These are phyloP conservation scores for Gymnoscelis rufifasciata DNA, from an alignment of 2,888 invertebrate genomes.

Conservation along the genomic window DNA sequence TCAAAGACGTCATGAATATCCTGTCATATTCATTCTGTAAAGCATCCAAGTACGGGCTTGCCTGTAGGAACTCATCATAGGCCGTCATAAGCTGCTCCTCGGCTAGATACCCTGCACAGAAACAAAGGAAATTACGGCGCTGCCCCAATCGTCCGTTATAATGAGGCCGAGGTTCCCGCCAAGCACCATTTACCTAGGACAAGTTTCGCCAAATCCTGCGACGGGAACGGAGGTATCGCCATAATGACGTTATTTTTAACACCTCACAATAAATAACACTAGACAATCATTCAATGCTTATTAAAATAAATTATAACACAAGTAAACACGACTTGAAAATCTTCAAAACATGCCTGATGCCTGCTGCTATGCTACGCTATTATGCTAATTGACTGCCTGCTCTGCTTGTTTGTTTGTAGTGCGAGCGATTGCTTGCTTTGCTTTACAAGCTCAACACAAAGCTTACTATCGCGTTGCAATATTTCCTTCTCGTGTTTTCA, in stretches of 20 bases:
- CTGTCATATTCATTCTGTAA: constrained; percentile 69
- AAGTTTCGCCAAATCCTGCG: constrained; percentile 68
- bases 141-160: constrained; percentile 29
- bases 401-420: too few relatives aligned
- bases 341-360: constrained; percentile 8
- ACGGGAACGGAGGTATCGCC: constrained; percentile 66
- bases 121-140: constrained; percentile 24
- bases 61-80: constrained; percentile 71
- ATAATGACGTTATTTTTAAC: constrained; percentile 31
- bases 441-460: too few relatives aligned
- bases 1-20: constrained; percentile 71
- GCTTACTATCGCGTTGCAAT: too few relatives aligned
- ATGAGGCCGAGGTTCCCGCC: constrained; percentile 58
- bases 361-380: too few relatives aligned
- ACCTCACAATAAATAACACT: constrained; percentile 1
- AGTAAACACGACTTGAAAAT: constrained; percentile 18
- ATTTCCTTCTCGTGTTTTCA: too few relatives aligned
- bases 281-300: constrained; percentile 11
- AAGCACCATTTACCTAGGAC: constrained; percentile 65
- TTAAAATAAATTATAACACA: neutral
- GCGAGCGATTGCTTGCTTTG: too few relatives aligned
- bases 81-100: constrained; percentile 74
- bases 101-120: constrained; percentile 63
- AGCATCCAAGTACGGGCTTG: constrained; percentile 69
- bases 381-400: too few relatives aligned